Evolutionary conservation across 2,797 vertebrate genomes (phyloP).

Genomic region (Sus cebifrons): DNA sequence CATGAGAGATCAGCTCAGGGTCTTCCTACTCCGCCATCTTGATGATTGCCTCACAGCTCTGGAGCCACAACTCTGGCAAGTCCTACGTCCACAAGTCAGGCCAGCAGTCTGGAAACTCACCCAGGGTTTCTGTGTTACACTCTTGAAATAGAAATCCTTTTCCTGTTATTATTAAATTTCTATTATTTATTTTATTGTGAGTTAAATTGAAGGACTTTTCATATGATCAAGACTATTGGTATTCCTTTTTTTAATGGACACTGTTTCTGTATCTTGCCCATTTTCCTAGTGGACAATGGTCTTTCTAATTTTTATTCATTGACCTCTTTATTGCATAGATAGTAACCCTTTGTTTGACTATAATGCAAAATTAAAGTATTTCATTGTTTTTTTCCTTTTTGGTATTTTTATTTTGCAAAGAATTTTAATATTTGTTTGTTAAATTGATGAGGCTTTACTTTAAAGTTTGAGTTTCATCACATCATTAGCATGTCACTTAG

Average conservation of each 20-base stretch:
- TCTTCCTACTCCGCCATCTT: too few species aligned
- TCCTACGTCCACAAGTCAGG: too few species aligned
- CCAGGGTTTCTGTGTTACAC: too few species aligned
- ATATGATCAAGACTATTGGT: background rate
- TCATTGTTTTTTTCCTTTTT: background rate
- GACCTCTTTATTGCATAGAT: background rate
- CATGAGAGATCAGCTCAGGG: too few species aligned
- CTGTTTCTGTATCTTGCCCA: background rate
- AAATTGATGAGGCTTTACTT: constrained; percentile 9
- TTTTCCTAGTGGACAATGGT: background rate
- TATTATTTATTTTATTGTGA: background rate
- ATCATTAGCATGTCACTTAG: background rate
- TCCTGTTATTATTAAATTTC: too few species aligned
- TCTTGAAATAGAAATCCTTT: too few species aligned
- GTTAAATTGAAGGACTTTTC: background rate
- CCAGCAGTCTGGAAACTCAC: too few species aligned
- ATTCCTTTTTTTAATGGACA: background rate
- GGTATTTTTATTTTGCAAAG: background rate
- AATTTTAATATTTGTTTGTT: background rate
- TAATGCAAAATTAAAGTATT: constrained; percentile 14
- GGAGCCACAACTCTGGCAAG: too few species aligned
- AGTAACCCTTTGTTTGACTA: background rate
- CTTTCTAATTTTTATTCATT: background rate
- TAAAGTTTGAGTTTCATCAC: background rate
- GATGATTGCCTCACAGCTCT: too few species aligned